Evolutionary conservation across 2,797 vertebrate species (phyloP), one percentile per base, ranked within the genome.

Genomic region (Neostethus bicornis): DNA sequence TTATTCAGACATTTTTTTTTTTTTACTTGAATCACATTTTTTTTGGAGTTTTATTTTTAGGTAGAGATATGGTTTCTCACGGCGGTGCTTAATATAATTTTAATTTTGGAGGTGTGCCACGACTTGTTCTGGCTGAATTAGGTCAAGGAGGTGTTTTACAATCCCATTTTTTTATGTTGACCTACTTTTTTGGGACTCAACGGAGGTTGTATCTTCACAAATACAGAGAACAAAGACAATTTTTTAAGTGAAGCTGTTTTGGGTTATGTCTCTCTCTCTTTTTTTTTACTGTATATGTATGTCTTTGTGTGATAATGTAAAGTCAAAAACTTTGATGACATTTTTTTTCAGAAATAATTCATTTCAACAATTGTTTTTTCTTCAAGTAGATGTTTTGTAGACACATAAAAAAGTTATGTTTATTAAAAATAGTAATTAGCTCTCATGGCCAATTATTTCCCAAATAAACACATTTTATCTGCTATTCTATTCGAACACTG

Each of bases 141-240:
- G 26, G 31, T 44, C 23, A 26, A 23, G 72, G 60, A 77, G 64
- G 75, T 77, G 63, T 55, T 52, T 47, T 77, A 79, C 60, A 49
- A 42, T 51, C 32, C 29, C 71, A 73, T 82, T 65, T 66, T 63
- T 72, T 78, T 38, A 42, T 70, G 70, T 64, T 70, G 64, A 32
- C 83, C 35, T 10, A 70, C 44, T 52, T 50, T n/a, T 63, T 63
- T 70, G 16, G 14, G 51, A n/a, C 63, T 79, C 37, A 43, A 31
- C 48, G 48, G 46, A 20, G 47, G 39, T 55, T 45, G 51, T 45
- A 17, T 37, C 52, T 21, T 7, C 37, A 29, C 52, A 54, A 66
- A 60, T 20, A 38, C 31, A 48, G 42, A 25, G 0, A 8, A 21
- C n/a, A 17, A 41, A 29, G 0, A 28, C n/a, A 8, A 10, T 28